A percentile compares a stretch with the other conserved stretches of the same genome.
phyloP scores from a whole-genome alignment of 2,113 vertebrate species.

The Chrysemys picta region DNA sequence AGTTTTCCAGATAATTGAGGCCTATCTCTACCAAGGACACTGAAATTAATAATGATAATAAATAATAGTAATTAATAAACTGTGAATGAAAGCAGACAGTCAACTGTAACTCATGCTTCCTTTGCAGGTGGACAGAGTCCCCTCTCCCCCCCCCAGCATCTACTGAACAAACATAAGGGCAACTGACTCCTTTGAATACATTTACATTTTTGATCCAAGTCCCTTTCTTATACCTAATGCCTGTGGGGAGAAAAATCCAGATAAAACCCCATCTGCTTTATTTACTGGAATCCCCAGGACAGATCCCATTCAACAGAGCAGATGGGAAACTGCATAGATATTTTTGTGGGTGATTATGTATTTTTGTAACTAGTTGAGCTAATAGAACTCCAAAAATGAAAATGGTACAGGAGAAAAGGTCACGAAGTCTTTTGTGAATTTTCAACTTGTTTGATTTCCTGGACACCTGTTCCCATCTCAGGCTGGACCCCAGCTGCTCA shows the following conservation, averaged over 20 bases:
- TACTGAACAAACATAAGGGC: background rate
- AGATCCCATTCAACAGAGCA: conserved; percentile 40
- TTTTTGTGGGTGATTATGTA: conserved; percentile 30
- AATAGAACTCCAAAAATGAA: conserved; percentile 40
- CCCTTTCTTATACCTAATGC: conserved; percentile 39
- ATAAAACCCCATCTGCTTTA: conserved; percentile 58
- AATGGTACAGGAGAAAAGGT: background rate
- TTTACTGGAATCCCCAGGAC: conserved; percentile 19
- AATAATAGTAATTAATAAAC: background rate
- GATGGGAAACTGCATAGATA: conserved; percentile 61
- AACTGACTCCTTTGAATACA: background rate
- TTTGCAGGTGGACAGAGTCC: background rate
- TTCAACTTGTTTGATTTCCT: fast-evolving
- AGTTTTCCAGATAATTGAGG: background rate
- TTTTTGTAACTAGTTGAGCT: conserved; percentile 37
- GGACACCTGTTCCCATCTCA: fast-evolving
- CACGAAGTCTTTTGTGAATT: background rate
- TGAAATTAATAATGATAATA: background rate
- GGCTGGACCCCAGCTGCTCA: background rate
- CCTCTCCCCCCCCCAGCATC: background rate
- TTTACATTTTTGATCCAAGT: conserved; percentile 22
- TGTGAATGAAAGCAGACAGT: background rate
- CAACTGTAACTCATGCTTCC: background rate
- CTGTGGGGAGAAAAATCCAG: conserved; percentile 48
- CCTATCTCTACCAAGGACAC: background rate